Conservation (phyloP, 1,140 invertebrate species). For the Sipha flava region DNA sequence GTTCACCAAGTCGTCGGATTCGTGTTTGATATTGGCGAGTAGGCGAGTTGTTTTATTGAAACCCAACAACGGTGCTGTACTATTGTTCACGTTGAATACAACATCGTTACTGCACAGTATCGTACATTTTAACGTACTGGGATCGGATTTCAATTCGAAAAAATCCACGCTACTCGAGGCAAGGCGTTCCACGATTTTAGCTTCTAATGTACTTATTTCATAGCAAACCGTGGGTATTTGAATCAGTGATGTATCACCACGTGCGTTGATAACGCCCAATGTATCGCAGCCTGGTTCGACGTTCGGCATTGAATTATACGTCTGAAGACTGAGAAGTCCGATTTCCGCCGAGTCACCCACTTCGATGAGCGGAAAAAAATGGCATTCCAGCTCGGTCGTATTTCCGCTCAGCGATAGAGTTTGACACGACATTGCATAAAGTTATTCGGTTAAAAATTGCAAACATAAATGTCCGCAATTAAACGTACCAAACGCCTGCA, state of each 20-base stretch:
- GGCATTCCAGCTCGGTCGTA: conserved; percentile 31
- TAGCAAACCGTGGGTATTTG: too few species aligned
- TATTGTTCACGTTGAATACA: neutral
- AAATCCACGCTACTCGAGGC: too few species aligned
- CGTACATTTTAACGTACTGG: neutral
- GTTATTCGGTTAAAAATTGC: conserved; percentile 36
- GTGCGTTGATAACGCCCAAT: neutral
- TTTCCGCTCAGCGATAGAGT: conserved; percentile 33
- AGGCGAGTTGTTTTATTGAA: too few species aligned
- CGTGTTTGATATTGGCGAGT: too few species aligned
- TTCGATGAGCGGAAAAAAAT: conserved; percentile 38
- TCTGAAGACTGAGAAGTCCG: conserved; percentile 32
- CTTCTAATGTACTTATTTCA: too few species aligned
- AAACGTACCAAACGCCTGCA: conserved; percentile 36
- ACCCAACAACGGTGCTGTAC: neutral
- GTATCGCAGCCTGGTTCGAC: neutral
- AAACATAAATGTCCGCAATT: conserved; percentile 39
- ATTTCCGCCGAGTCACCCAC: conserved; percentile 34
- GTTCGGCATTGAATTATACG: neutral
- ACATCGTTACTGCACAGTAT: neutral
- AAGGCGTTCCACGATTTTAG: too few species aligned
- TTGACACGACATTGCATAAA: neutral
- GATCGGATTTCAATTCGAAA: too few species aligned
- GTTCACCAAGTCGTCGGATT: too few species aligned
- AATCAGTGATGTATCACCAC: too few species aligned